Conservation (phyloP, 1,140 invertebrate species). For the Megalonaias nervosa region DNA sequence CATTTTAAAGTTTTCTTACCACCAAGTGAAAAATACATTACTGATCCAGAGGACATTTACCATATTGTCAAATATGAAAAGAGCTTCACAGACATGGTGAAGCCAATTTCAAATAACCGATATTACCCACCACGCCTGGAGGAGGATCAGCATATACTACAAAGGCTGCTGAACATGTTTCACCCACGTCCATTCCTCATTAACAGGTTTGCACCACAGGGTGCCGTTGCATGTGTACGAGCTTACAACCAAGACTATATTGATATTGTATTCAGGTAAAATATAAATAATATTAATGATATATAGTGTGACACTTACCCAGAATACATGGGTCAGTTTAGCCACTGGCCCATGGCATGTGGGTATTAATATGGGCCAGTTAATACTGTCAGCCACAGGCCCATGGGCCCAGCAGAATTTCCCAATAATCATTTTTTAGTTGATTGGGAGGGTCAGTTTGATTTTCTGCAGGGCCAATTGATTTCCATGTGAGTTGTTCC, state of each 20-base stretch:
- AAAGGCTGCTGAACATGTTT: constrained; percentile 65
- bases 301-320: no score
- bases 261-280: constrained; percentile 70
- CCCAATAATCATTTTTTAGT: no score
- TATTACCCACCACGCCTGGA: constrained; percentile 56
- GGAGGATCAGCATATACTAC: constrained; percentile 45
- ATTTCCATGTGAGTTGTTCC: no score
- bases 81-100: constrained; percentile 8
- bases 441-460: no score
- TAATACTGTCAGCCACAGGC: no score
- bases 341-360: no score
- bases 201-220: constrained; percentile 68
- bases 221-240: constrained; percentile 62
- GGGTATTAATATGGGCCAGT: no score
- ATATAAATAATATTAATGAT: not conserved
- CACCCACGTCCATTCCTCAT: constrained; percentile 67
- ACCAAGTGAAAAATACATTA: constrained; percentile 13
- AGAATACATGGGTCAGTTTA: no score
- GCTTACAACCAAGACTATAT: constrained; percentile 65
- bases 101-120: constrained; percentile 54
- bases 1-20: constrained; percentile 61
- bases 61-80: constrained; percentile 38
- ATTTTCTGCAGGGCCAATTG: no score
- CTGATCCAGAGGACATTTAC: constrained; percentile 49
- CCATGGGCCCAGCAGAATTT: no score